phyloP scores from a whole-genome alignment of 2,888 invertebrate species.

The Erebia ligea region DNA sequence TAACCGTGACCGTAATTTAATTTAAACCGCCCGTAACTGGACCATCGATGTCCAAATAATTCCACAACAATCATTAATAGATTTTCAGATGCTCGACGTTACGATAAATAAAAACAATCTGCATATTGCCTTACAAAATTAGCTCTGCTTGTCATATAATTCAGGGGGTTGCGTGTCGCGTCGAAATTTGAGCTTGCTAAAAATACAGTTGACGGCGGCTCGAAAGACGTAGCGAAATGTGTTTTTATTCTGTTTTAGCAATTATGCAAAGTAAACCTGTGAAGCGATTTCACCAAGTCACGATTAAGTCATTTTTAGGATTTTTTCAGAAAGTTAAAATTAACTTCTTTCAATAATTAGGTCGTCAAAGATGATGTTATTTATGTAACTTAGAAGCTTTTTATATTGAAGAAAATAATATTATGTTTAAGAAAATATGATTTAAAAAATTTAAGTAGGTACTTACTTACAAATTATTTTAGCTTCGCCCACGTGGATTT shows the following conservation, averaged over 20 bases:
- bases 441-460: too few relatives aligned
- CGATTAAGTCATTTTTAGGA: constrained; percentile 56
- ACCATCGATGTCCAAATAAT: too few relatives aligned
- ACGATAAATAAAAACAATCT: constrained; percentile 12
- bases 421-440: too few relatives aligned
- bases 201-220: constrained; percentile 55
- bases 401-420: not conserved
- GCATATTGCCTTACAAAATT: constrained; percentile 42
- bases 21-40: too few relatives aligned
- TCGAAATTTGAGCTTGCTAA: constrained; percentile 61
- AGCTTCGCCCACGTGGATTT: too few relatives aligned
- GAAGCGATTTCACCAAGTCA: constrained; percentile 57
- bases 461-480: too few relatives aligned
- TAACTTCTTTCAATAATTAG: constrained; percentile 21
- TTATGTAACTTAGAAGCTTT: not conserved
- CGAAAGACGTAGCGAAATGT: constrained; percentile 54
- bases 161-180: constrained; percentile 67
- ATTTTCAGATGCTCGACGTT: too few relatives aligned
- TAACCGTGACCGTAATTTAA: too few relatives aligned
- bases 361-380: not conserved
- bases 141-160: constrained; percentile 54
- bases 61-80: too few relatives aligned
- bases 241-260: constrained; percentile 57
- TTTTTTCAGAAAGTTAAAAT: constrained; percentile 34
- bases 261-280: constrained; percentile 50